Evolutionary conservation across 2,888 invertebrate species (phyloP).

Genomic region (Drosophila setosimentum): DNA sequence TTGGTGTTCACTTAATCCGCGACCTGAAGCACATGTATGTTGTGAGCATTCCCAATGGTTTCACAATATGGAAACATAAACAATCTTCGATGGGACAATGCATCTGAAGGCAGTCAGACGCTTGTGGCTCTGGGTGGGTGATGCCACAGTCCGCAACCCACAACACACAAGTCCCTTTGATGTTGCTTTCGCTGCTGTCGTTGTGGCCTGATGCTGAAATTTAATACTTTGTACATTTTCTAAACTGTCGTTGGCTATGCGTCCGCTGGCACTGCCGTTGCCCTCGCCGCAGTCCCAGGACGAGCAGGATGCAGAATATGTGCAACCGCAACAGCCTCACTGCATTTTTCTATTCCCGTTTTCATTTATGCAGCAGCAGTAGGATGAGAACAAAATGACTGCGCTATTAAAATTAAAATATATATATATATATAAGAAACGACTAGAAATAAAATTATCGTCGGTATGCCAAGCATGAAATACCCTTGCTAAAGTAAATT

Average conservation of each 20-base stretch:
- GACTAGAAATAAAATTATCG: slow-evolving; percentile 10
- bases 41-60: slow-evolving; percentile 13
- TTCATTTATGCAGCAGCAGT: slow-evolving; percentile 65
- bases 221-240: slow-evolving; percentile 64
- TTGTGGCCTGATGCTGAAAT: slow-evolving; percentile 53
- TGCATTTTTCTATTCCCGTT: slow-evolving; percentile 66
- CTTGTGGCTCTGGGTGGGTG: slow-evolving; percentile 4
- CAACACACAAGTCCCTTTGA: slow-evolving; percentile 18
- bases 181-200: slow-evolving; percentile 20
- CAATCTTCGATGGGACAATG: slow-evolving; percentile 22
- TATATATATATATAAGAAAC: slow-evolving; percentile 17
- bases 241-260: slow-evolving; percentile 58
- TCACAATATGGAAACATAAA: slow-evolving; percentile 27
- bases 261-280: slow-evolving; percentile 1
- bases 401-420: slow-evolving; percentile 56
- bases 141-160: not conserved
- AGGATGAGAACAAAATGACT: slow-evolving; percentile 42
- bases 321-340: slow-evolving; percentile 40
- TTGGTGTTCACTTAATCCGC: slow-evolving; percentile 18
- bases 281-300: slow-evolving; percentile 28
- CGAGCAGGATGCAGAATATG: slow-evolving; percentile 21
- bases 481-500: not conserved
- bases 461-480: not conserved
- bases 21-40: slow-evolving; percentile 11
- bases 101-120: slow-evolving; percentile 3